A percentile compares a stretch with the other conserved stretches of the same genome.
These are phyloP conservation scores for Holothuria leucospilota DNA, from an alignment of 53 echinoderm and acorn worm genomes.

Conservation along the genomic window DNA sequence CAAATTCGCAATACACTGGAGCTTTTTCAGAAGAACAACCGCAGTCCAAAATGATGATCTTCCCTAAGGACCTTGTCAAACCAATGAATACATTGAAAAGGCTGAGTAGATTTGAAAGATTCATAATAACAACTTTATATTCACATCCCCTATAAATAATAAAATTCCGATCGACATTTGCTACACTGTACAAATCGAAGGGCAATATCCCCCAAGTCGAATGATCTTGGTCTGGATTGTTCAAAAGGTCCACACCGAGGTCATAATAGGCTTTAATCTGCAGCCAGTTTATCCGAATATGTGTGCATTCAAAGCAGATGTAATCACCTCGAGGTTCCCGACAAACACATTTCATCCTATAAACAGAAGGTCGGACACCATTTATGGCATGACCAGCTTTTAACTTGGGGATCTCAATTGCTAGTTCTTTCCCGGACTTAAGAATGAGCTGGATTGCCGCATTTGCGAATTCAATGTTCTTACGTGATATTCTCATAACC, in stretches of 20 bases:
- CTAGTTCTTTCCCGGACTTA: background rate
- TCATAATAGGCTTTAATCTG: background rate
- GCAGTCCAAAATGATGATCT: background rate
- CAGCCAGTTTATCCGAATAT: background rate
- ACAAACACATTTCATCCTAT: background rate
- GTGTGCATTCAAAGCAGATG: background rate
- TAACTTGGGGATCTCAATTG: background rate
- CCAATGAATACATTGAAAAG: background rate
- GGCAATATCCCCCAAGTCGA: background rate
- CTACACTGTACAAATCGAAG: background rate
- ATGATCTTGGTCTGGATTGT: background rate
- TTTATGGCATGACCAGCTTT: slow-evolving; percentile 7
- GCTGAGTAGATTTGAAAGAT: background rate
- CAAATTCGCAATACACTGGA: background rate
- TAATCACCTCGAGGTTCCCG: background rate
- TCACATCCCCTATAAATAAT: background rate
- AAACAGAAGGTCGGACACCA: background rate
- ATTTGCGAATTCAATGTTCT: slow-evolving; percentile 10
- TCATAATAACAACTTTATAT: background rate
- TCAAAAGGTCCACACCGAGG: background rate
- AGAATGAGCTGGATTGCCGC: background rate
- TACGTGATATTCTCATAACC: background rate
- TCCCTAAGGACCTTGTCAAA: background rate
- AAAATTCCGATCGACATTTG: background rate
- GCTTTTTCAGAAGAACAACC: background rate